Conservation (phyloP, 2,113 vertebrate species). For the Pycnonotus jocosus region DNA sequence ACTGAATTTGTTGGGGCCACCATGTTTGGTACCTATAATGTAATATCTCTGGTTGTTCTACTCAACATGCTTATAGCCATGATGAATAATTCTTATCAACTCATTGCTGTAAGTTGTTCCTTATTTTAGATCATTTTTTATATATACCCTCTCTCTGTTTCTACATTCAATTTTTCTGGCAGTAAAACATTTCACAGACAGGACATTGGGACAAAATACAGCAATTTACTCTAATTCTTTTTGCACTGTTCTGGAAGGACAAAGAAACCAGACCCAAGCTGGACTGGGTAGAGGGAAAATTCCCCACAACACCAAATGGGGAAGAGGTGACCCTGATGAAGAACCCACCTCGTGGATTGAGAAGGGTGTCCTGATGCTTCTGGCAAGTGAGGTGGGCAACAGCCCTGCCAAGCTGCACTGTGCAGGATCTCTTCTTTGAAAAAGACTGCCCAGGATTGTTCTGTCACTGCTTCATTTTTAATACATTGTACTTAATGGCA, state of each 20-base stretch:
- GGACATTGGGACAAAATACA: neutral
- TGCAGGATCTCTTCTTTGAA: neutral
- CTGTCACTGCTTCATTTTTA: neutral
- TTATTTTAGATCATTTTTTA: neutral
- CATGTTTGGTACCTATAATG: conserved; percentile 97
- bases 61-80: conserved; percentile 99
- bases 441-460: neutral
- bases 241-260: neutral
- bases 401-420: neutral
- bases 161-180: neutral
- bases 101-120: conserved; percentile 88
- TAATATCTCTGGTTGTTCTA: conserved; percentile 97
- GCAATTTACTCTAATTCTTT: neutral
- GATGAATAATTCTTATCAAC: conserved; percentile 99
- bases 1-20: conserved; percentile 95
- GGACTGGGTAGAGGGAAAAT: neutral
- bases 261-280: neutral
- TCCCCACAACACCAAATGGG: neutral
- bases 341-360: accelerated
- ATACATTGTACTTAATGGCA: neutral
- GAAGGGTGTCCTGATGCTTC: neutral
- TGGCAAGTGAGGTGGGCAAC: neutral
- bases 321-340: neutral
- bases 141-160: neutral
- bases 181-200: neutral